phyloP scores from a whole-genome alignment of 2,888 invertebrate species.

The Eristalis intricaria region DNA sequence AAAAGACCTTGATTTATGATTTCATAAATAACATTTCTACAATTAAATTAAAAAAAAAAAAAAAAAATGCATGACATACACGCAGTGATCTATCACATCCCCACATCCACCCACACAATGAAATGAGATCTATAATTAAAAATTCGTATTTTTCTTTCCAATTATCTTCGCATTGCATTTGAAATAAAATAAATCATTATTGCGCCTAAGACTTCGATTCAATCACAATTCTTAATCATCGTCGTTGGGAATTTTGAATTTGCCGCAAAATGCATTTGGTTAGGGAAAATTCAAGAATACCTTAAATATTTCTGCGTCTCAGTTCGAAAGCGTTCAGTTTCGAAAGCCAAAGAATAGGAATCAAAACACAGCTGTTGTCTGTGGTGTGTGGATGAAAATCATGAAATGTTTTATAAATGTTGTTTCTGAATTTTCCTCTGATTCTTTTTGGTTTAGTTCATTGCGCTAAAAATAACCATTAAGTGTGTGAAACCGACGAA shows the following conservation, averaged over 20 bases:
- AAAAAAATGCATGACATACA: background rate
- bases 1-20: background rate
- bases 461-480: conserved; percentile 59
- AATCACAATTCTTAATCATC: conserved; percentile 14
- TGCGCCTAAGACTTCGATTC: conserved; percentile 17
- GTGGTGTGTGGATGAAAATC: conserved; percentile 24
- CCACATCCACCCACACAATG: background rate
- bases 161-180: conserved; percentile 3
- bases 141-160: background rate
- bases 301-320: conserved; percentile 32
- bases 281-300: conserved; percentile 11
- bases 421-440: conserved; percentile 11
- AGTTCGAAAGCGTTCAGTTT: too few species aligned
- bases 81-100: background rate
- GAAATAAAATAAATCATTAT: conserved; percentile 28
- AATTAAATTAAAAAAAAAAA: background rate
- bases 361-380: conserved; percentile 56
- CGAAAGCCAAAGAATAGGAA: conserved; percentile 12
- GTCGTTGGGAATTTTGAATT: background rate
- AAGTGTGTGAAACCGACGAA: conserved; percentile 48
- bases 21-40: background rate
- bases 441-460: conserved; percentile 48
- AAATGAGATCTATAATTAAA: background rate
- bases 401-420: conserved; percentile 18
- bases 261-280: background rate